phyloP scores from a whole-genome alignment of 2,797 vertebrate species.

The Myiotriccus ornatus region DNA sequence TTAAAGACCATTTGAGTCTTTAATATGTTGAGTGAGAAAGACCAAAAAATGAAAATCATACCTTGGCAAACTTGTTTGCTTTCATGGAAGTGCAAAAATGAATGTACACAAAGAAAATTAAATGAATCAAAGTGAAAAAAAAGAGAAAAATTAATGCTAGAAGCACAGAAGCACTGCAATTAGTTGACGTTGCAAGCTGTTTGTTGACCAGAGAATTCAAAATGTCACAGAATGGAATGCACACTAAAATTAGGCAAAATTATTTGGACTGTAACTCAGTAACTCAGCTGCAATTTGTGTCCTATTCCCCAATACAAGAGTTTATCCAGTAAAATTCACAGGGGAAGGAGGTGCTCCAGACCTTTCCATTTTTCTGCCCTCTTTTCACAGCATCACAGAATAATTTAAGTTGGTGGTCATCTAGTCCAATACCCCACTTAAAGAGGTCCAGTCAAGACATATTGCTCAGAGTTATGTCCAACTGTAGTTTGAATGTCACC shows the following conservation, averaged over 20 bases:
- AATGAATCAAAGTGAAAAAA: background rate
- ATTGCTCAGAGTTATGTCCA: background rate
- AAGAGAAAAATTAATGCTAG: background rate
- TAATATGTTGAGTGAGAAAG: background rate
- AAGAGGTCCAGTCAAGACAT: background rate
- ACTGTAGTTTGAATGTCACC: background rate
- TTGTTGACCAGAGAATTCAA: background rate
- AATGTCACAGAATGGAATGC: background rate
- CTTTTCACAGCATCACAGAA: background rate
- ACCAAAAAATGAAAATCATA: background rate
- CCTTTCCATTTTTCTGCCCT: background rate
- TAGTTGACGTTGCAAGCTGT: background rate
- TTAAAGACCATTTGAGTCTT: background rate
- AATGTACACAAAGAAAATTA: background rate
- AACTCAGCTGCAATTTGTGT: background rate
- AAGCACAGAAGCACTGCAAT: background rate
- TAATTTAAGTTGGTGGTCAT: background rate
- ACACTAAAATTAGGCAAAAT: background rate
- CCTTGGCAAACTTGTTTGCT: background rate
- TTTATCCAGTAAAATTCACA: background rate
- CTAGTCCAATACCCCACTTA: background rate
- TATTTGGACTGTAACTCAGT: background rate
- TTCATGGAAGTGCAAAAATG: background rate
- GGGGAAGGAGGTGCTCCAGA: background rate
- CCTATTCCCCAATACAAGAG: background rate